Evolutionary conservation across 2,888 invertebrate species (phyloP).

Genomic region (Brachynemurus nebulosus): DNA sequence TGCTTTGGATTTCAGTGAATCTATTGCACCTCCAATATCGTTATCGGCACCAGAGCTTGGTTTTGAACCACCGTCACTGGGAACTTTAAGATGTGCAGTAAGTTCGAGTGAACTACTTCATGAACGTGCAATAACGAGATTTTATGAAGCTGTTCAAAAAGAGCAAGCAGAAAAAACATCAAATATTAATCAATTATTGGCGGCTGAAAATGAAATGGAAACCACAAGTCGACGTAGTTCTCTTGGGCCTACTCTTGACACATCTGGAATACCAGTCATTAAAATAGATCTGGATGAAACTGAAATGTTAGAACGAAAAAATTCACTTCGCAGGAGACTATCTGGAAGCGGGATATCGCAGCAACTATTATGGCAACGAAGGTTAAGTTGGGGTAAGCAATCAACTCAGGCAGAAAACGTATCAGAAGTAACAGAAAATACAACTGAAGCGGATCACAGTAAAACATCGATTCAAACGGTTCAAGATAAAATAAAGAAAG

Average conservation of each 20-base stretch:
- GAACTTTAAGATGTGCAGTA: conserved; percentile 51
- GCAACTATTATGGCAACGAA: conserved; percentile 27
- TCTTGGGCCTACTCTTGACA: too few species aligned
- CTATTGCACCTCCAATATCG: conserved; percentile 66
- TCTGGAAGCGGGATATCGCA: conserved; percentile 34
- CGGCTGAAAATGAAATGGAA: conserved; percentile 16
- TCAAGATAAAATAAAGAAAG: conserved; percentile 17
- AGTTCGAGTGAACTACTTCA: conserved; percentile 74
- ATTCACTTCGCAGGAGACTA: conserved; percentile 33
- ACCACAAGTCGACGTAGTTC: conserved; percentile 17
- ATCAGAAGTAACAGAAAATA: conserved; percentile 29
- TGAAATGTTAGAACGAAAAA: conserved; percentile 31
- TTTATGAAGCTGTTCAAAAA: conserved; percentile 62
- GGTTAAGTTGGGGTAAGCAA: conserved; percentile 25
- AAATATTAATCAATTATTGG: conserved; percentile 5
- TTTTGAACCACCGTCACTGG: conserved; percentile 39
- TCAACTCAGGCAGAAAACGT: conserved; percentile 21
- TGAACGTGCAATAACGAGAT: conserved; percentile 67
- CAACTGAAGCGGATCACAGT: conserved; percentile 24
- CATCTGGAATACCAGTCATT: conserved; percentile 37
- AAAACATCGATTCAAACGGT: conserved; percentile 24
- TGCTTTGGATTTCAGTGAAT: conserved; percentile 49
- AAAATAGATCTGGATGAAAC: conserved; percentile 36
- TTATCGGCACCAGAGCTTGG: conserved; percentile 70
- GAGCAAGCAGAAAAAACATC: conserved; percentile 46